Evolutionary conservation across 2,888 invertebrate genomes (phyloP).

Genomic region (Opisthograptis luteolata): DNA sequence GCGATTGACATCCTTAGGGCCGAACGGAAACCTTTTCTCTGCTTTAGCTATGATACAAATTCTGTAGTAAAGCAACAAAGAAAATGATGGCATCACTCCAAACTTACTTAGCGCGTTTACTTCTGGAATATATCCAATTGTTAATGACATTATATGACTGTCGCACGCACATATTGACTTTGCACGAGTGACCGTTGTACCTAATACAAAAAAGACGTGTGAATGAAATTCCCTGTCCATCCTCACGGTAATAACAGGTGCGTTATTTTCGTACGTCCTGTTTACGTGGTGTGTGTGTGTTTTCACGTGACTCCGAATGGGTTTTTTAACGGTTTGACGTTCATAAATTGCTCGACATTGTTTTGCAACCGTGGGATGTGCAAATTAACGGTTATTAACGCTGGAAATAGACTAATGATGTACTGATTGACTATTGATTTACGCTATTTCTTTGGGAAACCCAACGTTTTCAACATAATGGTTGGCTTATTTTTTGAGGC

Average conservation of each 20-base stretch:
- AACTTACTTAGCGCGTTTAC: constrained; percentile 1
- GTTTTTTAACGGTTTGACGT: constrained; percentile 54
- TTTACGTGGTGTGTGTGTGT: constrained; percentile 63
- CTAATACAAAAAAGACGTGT: constrained; percentile 28
- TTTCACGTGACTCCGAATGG: constrained; percentile 62
- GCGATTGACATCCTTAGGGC: too few species aligned
- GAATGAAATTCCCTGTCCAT: constrained; percentile 34
- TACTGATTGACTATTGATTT: constrained; percentile 17
- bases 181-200: constrained; percentile 17
- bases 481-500: too few species aligned
- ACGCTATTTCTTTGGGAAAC: constrained; percentile 5
- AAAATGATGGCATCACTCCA: constrained; percentile 5
- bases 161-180: constrained; percentile 6
- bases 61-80: too few species aligned
- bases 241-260: constrained; percentile 33
- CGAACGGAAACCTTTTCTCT: too few species aligned
- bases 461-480: too few species aligned
- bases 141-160: constrained; percentile 12
- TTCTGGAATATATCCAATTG: constrained; percentile 17
- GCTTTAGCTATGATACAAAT: too few species aligned
- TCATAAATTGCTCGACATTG: constrained; percentile 50
- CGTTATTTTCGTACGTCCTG: constrained; percentile 48
- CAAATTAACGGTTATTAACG: constrained; percentile 15
- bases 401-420: constrained; percentile 10
- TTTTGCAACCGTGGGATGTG: constrained; percentile 49